phyloP scores from a whole-genome alignment of 2,113 vertebrate species.

The Macquaria ambigua region DNA sequence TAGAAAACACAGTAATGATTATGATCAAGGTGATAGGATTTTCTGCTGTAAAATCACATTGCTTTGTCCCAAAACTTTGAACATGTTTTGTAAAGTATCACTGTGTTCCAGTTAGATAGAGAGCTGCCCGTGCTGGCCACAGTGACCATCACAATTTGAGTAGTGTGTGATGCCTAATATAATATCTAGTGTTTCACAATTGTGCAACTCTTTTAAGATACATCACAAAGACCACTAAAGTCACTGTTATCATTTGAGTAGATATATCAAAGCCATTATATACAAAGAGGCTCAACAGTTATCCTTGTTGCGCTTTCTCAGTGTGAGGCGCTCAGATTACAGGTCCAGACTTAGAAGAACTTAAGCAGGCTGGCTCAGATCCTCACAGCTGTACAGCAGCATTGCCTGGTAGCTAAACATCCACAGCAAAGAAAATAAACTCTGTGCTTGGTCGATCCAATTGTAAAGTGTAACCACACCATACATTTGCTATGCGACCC shows the following conservation, averaged over 20 bases:
- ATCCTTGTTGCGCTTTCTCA: constrained; percentile 43
- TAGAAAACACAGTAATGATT: constrained; percentile 42
- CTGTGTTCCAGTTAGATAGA: constrained; percentile 69
- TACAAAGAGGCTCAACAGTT: constrained; percentile 75
- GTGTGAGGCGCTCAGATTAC: constrained; percentile 45
- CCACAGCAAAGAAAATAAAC: constrained; percentile 67
- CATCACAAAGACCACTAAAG: constrained; percentile 82
- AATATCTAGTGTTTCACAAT: constrained; percentile 72
- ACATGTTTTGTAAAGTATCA: constrained; percentile 41
- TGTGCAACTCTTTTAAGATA: constrained; percentile 74
- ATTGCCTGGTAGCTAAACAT: constrained; percentile 64
- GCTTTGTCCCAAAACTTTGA: constrained; percentile 53
- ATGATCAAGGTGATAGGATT: constrained; percentile 40
- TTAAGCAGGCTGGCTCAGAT: constrained; percentile 29
- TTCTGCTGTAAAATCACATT: constrained; percentile 55
- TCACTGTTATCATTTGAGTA: constrained; percentile 76
- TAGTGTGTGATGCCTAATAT: constrained; percentile 70
- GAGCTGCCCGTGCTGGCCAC: constrained; percentile 75
- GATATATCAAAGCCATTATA: constrained; percentile 79
- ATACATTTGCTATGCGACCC: constrained; percentile 61
- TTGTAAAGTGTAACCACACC: constrained; percentile 67
- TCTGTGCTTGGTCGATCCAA: constrained; percentile 58
- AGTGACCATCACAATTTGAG: constrained; percentile 75
- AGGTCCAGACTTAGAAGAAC: constrained; percentile 26
- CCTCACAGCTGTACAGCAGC: constrained; percentile 60